phyloP scores from a whole-genome alignment of 2,113 vertebrate genomes.

The Myotis lucifugus region DNA sequence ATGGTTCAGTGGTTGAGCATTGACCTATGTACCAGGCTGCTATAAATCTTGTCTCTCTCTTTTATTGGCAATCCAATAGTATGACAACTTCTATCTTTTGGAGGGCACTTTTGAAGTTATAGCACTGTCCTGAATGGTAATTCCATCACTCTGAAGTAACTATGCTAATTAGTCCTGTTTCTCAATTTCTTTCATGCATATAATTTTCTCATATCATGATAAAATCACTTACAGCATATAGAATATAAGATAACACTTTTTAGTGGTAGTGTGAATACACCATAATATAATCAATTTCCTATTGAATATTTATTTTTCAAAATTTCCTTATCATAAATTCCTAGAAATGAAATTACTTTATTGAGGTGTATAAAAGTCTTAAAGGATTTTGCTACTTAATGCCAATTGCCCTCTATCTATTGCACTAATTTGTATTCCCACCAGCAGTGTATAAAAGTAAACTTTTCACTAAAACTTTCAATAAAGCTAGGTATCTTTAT shows the following conservation, averaged over 20 bases:
- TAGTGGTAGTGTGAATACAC: background rate
- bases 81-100: background rate
- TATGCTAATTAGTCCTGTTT: background rate
- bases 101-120: background rate
- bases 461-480: background rate
- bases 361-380: background rate
- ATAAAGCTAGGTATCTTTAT: background rate
- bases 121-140: background rate
- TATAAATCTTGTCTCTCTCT: background rate
- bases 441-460: background rate
- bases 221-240: background rate
- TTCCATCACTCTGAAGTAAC: background rate
- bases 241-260: background rate
- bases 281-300: background rate
- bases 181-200: background rate
- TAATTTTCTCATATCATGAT: conserved; percentile 13
- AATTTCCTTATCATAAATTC: conserved; percentile 21
- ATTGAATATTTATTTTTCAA: conserved; percentile 9
- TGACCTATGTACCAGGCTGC: no score
- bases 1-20: no score
- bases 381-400: conserved; percentile 8
- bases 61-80: background rate
- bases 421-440: background rate
- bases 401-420: background rate
- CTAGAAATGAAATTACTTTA: background rate